Evolutionary conservation across 1,140 invertebrate species (phyloP).

Genomic region (Cydia pomonella): DNA sequence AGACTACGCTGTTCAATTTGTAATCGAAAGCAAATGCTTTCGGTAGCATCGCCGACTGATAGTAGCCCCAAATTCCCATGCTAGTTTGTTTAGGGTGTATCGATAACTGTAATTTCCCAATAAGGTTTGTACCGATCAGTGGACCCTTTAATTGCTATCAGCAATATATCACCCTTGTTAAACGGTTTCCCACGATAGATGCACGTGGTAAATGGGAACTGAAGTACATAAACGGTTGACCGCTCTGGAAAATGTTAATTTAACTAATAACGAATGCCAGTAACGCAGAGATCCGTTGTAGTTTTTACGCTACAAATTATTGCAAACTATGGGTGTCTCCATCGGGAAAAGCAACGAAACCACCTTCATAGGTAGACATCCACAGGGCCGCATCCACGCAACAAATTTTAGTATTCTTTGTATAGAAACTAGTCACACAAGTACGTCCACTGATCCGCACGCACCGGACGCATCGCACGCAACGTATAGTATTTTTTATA

Average conservation of each 20-base stretch:
- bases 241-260: background rate
- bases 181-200: slow-evolving; percentile 62
- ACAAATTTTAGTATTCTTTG: too few species aligned
- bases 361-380: too few species aligned
- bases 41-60: background rate
- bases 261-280: background rate
- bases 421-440: too few species aligned
- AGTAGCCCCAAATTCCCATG: slow-evolving; percentile 18
- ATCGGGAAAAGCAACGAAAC: too few species aligned
- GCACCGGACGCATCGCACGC: too few species aligned
- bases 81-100: background rate
- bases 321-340: too few species aligned
- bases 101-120: slow-evolving; percentile 47
- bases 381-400: too few species aligned
- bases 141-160: slow-evolving; percentile 63
- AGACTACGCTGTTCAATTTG: background rate
- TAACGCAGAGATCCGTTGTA: too few species aligned
- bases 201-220: slow-evolving; percentile 6
- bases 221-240: background rate
- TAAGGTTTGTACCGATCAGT: slow-evolving; percentile 47
- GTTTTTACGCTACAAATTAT: too few species aligned
- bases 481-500: too few species aligned
- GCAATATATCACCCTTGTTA: slow-evolving; percentile 68
- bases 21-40: background rate
- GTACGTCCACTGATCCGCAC: too few species aligned